Evolutionary conservation across 2,797 vertebrate species (phyloP), one percentile per base, ranked within the genome.

Genomic region (Cyclura pinguis): DNA sequence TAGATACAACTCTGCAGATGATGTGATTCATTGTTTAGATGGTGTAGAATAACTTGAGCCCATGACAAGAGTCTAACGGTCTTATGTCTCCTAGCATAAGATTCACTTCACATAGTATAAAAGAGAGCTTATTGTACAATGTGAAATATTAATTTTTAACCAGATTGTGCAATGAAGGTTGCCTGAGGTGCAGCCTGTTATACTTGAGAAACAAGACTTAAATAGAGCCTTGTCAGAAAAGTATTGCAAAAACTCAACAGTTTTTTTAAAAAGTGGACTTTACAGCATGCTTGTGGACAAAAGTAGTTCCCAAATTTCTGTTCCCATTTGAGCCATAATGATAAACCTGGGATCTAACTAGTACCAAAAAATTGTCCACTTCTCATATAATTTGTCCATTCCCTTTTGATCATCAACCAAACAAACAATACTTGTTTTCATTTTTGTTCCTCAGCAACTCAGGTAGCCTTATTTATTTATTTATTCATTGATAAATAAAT

Each of bases 271-370:
- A 64, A 64, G 62, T 64, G 62, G 20, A 64, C 80, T 84, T 50
- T 20, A 14, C 27, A 47, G 7, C 24, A 47, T 32, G 42, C 24
- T 42, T 67, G 9, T 27, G 22, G 59, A 84, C 42, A 84, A 69
- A 47, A 27, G 22, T 84, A 69, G 27, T 27, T 32, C 38, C 42
- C 13, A 69, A 50, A 47, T 13, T 92, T 93, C 86, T 57, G 67
- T 87, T 80, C 91, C 20, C 18, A 9, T 90, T 85, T 93, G 83
- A 22, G 90, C 2, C 32, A 78, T 89, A n/a, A 42, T 62, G 52
- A 20, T 18, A 32, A 69, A 13, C 81, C 1, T 55, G 64, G n/a
- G 83, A 89, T 81, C 24, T 90, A 92, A 84, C 29, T 16, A 83
- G 74, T 82, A 85, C 38, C 83, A 88, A 69, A 50, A 27, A 88